Percentiles rank a stretch among this genome's conserved stretches.
Evolutionary conservation across 2,888 invertebrate species (phyloP).

Genomic region (Heliconius ismenius): DNA sequence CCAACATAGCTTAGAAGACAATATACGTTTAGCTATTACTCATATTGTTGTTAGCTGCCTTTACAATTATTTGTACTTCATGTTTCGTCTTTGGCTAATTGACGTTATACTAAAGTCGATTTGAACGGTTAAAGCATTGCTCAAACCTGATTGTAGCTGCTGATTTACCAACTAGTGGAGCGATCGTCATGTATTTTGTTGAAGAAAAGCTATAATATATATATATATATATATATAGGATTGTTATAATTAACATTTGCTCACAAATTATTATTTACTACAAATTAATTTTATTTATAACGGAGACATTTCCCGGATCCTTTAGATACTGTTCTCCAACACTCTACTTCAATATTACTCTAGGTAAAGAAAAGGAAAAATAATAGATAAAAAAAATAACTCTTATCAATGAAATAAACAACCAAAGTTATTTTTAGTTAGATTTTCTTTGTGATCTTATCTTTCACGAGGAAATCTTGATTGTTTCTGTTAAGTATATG

Average conservation of each 20-base stretch:
- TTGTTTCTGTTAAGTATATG: neutral
- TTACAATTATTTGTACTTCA: slow-evolving; percentile 20
- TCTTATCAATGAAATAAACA: neutral
- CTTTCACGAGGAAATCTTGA: neutral
- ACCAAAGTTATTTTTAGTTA: neutral
- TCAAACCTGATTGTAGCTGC: neutral
- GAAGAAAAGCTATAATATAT: neutral
- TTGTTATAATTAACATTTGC: neutral
- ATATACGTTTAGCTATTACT: slow-evolving; percentile 14
- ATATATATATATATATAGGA: neutral
- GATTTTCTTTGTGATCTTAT: neutral
- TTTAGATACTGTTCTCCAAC: neutral
- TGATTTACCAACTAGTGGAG: neutral
- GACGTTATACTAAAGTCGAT: slow-evolving; percentile 12
- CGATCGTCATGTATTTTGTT: neutral
- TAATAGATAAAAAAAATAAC: neutral
- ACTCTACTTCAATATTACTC: too few species aligned
- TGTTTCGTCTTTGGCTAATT: slow-evolving; percentile 7
- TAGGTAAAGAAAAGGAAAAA: neutral
- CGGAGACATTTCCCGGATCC: neutral
- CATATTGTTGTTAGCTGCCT: slow-evolving; percentile 25
- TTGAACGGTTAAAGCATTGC: neutral
- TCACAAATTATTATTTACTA: neutral
- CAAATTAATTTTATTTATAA: too few species aligned
- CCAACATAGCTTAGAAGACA: neutral